phyloP scores from a whole-genome alignment of 2,888 invertebrate genomes.

The Bombylius discolor region DNA sequence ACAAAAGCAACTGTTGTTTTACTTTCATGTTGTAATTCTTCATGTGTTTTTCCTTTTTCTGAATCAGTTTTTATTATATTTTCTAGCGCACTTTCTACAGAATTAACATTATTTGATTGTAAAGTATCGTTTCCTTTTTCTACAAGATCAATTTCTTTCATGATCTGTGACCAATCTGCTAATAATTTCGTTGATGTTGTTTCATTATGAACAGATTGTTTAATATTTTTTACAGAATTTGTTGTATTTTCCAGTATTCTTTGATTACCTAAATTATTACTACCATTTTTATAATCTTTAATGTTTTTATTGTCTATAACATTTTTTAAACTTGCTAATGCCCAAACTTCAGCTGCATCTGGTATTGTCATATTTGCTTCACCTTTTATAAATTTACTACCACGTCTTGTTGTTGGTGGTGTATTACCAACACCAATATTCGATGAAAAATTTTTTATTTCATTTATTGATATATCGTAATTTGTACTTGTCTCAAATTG shows the following conservation, averaged over 20 bases:
- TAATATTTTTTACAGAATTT: too few relatives aligned
- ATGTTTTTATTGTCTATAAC: slow-evolving; percentile 14
- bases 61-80: slow-evolving; percentile 4
- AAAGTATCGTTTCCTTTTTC: slow-evolving; percentile 1
- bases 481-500: slow-evolving; percentile 1
- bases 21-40: slow-evolving; percentile 4
- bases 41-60: neutral
- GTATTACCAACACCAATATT: neutral
- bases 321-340: slow-evolving; percentile 27
- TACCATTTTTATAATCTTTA: too few relatives aligned
- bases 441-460: slow-evolving; percentile 8
- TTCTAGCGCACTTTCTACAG: slow-evolving; percentile 13
- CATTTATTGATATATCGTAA: slow-evolving; percentile 11
- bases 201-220: slow-evolving; percentile 1
- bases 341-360: slow-evolving; percentile 29
- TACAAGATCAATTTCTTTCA: slow-evolving; percentile 12
- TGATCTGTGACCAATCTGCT: slow-evolving; percentile 11
- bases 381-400: slow-evolving; percentile 1
- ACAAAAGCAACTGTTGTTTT: neutral
- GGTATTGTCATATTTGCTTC: slow-evolving; percentile 23
- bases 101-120: slow-evolving; percentile 8
- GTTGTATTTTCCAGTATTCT: slow-evolving; percentile 7
- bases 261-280: slow-evolving; percentile 7
- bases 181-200: slow-evolving; percentile 6
- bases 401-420: neutral